These are phyloP conservation scores for Clamator glandarius DNA, from an alignment of 2,797 vertebrate species.

Conservation along the genomic window DNA sequence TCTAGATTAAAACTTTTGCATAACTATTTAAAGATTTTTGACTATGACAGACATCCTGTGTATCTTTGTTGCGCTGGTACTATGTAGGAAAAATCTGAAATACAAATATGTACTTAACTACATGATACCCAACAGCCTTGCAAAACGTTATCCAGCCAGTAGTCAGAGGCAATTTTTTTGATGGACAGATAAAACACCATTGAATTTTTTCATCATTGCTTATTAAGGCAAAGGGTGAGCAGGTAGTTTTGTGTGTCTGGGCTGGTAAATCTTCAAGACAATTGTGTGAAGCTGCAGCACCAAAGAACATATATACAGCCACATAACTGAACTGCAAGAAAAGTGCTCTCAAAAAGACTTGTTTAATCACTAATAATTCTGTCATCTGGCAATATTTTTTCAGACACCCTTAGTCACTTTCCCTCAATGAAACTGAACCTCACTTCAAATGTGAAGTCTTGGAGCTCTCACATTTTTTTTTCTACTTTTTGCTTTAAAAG, in stretches of 20 bases:
- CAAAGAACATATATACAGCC: background rate
- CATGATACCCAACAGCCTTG: background rate
- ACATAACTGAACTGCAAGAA: background rate
- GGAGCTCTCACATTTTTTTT: background rate
- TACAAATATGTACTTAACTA: background rate
- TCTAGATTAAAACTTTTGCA: background rate
- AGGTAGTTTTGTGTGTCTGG: background rate
- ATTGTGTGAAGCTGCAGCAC: background rate
- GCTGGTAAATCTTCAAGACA: conserved; percentile 23
- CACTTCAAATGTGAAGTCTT: background rate
- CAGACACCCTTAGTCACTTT: background rate
- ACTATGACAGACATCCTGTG: background rate
- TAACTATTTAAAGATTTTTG: background rate
- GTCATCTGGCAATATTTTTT: background rate
- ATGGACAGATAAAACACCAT: conserved; percentile 1
- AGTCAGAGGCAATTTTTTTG: conserved; percentile 14
- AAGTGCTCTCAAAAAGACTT: background rate
- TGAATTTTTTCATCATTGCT: background rate
- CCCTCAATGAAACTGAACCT: background rate
- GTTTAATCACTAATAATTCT: conserved; percentile 17
- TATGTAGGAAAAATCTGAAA: background rate
- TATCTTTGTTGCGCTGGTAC: background rate
- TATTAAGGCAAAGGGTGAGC: conserved; percentile 23
- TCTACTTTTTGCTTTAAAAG: background rate
- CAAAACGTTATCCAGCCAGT: background rate